Base-by-base conservation (phyloP, 2,113 vertebrate genomes). In the Sinocyclocheilus anophthalmus region DNA sequence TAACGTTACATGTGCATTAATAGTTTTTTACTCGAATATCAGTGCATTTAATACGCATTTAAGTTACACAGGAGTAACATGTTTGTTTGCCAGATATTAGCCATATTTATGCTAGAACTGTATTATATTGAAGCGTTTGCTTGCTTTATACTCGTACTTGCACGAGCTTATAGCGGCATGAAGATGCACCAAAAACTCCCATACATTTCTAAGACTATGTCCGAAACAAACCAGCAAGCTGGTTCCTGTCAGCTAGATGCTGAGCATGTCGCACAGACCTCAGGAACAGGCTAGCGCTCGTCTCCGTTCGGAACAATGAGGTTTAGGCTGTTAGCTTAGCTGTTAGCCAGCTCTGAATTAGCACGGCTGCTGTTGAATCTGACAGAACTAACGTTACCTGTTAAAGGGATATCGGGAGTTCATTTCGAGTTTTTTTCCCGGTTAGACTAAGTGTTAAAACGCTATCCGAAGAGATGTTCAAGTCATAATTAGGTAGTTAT, bases 241-340 rank as follows among this genome's bases (percentile, higher is more conserved):
- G 13, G 50, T 65, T 55, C 39, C 78, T 81, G 78, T 81, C 78
- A 81, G 59, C 33, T 26, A 81, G n/a, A 24, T 11, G 63, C n/a
- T 24, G 11, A 16, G 63, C 81, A 70, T 69, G 81, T 69, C 16
- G 45, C 57, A 22, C 20, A 22, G 57, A 20, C 4, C 20, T 8
- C 20, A 3, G 26, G 65, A 69, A 33, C 81, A 53, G 18, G 81
- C 65, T 83, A 70, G 26, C 33, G 81, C 63, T 53, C 45, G 65
- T 70, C 81, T 22, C 63, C 81, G 24, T 83, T 83, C 26, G 24
- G 53, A 48, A 83, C 81, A 83, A 83, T 83, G 81, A 50, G 42
- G 78, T n/a, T 82, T 53, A 22, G 24, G n/a, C 39, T 50, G 63
- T 83, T 83, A 83, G 81, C 45, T 50, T 82, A 82, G 63, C 63